Evolutionary conservation across 2,888 invertebrate species (phyloP).

Genomic region (Ypsolopha scabrella): DNA sequence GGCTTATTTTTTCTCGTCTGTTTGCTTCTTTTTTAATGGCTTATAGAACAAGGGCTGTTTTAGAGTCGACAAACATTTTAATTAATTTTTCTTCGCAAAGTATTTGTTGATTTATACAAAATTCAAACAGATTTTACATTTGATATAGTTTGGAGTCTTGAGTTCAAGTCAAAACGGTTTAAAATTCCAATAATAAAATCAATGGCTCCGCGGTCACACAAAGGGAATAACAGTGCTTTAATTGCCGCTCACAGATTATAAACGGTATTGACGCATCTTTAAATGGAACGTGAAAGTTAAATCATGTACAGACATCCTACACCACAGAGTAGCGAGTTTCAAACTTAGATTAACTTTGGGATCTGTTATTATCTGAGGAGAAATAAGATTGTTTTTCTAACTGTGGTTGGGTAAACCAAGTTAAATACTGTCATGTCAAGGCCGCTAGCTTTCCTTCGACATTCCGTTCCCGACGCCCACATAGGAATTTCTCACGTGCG

Average conservation of each 20-base stretch:
- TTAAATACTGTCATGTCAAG: conserved; percentile 64
- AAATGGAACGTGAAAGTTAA: conserved; percentile 48
- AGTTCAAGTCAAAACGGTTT: too few species aligned
- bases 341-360: not conserved
- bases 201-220: not conserved
- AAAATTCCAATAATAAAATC: not conserved
- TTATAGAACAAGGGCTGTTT: not conserved
- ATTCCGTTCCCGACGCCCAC: conserved; percentile 65
- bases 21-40: conserved; percentile 12
- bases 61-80: not conserved
- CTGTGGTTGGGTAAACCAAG: conserved; percentile 25
- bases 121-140: not conserved
- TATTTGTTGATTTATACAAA: not conserved
- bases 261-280: conserved; percentile 36
- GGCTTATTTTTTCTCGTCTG: conserved; percentile 60
- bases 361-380: too few species aligned
- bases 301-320: conserved; percentile 30
- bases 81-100: not conserved
- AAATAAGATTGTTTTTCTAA: not conserved
- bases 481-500: conserved; percentile 59
- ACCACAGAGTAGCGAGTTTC: conserved; percentile 26
- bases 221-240: conserved; percentile 20
- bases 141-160: too few species aligned
- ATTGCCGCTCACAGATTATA: conserved; percentile 37
- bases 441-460: conserved; percentile 64